Evolutionary conservation across 2,797 vertebrate genomes (phyloP).

Genomic region (Discoglossus pictus): DNA sequence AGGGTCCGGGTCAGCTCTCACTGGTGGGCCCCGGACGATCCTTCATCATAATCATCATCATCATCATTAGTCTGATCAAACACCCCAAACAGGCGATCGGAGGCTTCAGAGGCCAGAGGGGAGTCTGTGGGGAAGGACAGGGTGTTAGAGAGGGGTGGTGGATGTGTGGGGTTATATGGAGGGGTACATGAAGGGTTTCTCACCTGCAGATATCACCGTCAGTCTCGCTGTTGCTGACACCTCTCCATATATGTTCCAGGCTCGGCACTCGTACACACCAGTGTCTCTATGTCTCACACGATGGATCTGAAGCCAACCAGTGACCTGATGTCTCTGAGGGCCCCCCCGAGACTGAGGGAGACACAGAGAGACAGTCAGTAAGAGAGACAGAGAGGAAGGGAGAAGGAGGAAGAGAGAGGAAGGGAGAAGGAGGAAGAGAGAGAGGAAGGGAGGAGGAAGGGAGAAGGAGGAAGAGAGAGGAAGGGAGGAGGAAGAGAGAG

Average conservation of each 20-base stretch:
- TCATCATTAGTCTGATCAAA: constrained; percentile 35
- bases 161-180: neutral
- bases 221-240: constrained; percentile 15
- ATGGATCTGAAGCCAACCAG: constrained; percentile 37
- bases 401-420: neutral
- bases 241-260: constrained; percentile 24
- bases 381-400: neutral
- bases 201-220: constrained; percentile 6
- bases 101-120: neutral
- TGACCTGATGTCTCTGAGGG: constrained; percentile 22
- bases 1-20: no score
- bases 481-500: no score
- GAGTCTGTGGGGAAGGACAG: constrained; percentile 16
- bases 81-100: neutral
- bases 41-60: constrained; percentile 11
- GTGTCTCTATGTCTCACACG: neutral
- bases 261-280: constrained; percentile 16
- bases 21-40: constrained; percentile 21
- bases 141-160: neutral
- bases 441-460: no score
- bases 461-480: no score
- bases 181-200: neutral
- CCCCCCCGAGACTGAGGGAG: constrained; percentile 25
- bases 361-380: neutral
- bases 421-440: no score